Evolutionary conservation across 2,113 vertebrate species (phyloP), one percentile per base, ranked within the genome.

Genomic region (Istiophorus platypterus): DNA sequence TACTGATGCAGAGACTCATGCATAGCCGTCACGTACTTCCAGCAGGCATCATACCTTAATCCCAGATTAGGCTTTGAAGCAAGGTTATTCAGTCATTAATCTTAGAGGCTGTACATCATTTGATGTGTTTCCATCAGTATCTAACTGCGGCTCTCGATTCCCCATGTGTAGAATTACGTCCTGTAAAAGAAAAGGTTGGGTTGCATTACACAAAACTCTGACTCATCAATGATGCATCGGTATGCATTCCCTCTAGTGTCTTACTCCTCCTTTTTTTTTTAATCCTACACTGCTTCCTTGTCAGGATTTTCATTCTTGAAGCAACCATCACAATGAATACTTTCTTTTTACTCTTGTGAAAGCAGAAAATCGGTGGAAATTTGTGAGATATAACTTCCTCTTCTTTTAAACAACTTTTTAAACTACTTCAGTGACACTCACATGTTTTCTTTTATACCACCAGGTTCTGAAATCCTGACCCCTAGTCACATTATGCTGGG

Each of bases 51-150:
- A 80, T 75, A 81, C 85, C 66, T 84, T 86, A 88, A 90, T 89
- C 84, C 83, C 70, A 86, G 87, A 86, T 83, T 82, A 88, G 58
- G 54, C 49, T 71, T 78, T 72, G 69, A 85, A 78, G 75, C 54
- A 84, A 87, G 54, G 82, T 87, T 84, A 81, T 58, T 85, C 37
- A n/a, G 65, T 66, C 80, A 89, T 85, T 80, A 65, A 85, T 84
- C 65, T 88, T 22, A 70, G 72, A 68, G 59, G 51, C 61, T 62
- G 72, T 85, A 71, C 42, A 81, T 71, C 58, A 77, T 84, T 80
- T 72, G 39, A 61, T 76, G 76, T 29, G 69, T 42, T 82, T 82
- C 58, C 76, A 74, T 90, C 11, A 75, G 70, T 31, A 69, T 76
- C 76, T 78, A 80, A 80, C 70, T 57, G 24, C 34, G 56, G 78